A percentile compares a stretch with the other conserved stretches of the same genome.
phyloP scores from a whole-genome alignment of 1,140 invertebrate genomes.

The Chelonus insularis region DNA sequence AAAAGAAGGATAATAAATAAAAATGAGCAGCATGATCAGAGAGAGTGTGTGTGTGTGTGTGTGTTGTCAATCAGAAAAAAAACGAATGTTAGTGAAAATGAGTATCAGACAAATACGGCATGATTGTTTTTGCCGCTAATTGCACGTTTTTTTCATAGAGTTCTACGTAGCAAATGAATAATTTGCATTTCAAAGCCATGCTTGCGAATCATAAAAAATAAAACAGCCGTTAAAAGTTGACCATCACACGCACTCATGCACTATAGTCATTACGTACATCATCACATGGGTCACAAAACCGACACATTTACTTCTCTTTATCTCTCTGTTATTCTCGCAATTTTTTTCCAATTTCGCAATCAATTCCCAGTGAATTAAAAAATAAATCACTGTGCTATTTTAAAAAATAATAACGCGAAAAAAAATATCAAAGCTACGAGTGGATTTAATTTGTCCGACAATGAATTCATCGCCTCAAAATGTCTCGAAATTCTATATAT shows the following conservation, averaged over 20 bases:
- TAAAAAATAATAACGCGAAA: neutral
- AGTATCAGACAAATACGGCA: slow-evolving; percentile 49
- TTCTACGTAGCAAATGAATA: slow-evolving; percentile 10
- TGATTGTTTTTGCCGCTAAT: slow-evolving; percentile 53
- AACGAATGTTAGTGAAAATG: slow-evolving; percentile 39
- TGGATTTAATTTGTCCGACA: neutral
- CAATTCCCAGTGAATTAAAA: neutral
- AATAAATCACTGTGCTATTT: neutral
- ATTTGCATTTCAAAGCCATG: slow-evolving; percentile 52
- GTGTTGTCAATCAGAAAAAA: neutral
- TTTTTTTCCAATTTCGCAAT: slow-evolving; percentile 14
- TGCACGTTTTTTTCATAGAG: slow-evolving; percentile 37
- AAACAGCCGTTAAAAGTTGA: slow-evolving; percentile 43
- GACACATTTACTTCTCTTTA: neutral
- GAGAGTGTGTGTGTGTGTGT: neutral
- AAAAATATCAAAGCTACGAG: neutral
- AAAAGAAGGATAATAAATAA: neutral
- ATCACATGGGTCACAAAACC: neutral
- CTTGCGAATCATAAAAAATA: slow-evolving; percentile 41
- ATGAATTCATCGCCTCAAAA: too few species aligned
- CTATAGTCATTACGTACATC: neutral
- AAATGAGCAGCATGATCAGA: neutral
- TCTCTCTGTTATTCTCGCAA: slow-evolving; percentile 3
- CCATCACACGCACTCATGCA: slow-evolving; percentile 21
- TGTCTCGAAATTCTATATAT: too few species aligned